Base-by-base conservation (phyloP, 2,113 vertebrate species). In the Cettia cetti region DNA sequence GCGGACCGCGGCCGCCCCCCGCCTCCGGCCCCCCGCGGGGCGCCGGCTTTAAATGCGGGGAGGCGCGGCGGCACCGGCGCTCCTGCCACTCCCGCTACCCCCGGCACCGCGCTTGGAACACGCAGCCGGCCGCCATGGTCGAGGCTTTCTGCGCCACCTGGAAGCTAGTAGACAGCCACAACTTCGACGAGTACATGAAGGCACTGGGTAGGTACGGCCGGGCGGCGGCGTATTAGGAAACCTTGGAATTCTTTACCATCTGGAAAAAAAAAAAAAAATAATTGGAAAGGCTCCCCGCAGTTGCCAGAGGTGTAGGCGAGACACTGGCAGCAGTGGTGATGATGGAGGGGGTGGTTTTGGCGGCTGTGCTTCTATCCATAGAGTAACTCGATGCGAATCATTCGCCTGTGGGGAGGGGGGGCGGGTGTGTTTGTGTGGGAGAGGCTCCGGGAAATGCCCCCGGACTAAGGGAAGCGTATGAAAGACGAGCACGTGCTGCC, bases 101-200 rank as follows among this genome's bases (percentile, higher is more conserved):
- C 0, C 10, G 6, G 27, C 7, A 22, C 13, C 2, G 45, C 0
- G 4, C 9, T 53, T 2, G 45, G 45, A 60, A 40, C 20, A 47
- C 45, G 13, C 9, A 45, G 76, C 17, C 59, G 63, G 75, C 85
- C 54, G 87, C 95, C 97, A 99, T 99, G 99, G 99, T 98, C 83
- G 99, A 99, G 66, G 98, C 98, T 92, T 99, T 99, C 97, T 99
- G 98, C 96, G 99, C 98, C 94, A 99, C 98, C 69, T 99, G 99
- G 99, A 99, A 99, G 92, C 97, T 99, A 97, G 98, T 98, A 13
- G 98, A 99, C 94, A 99, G 99, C 92, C 98, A 99, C 61, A 99
- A 99, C 86, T 99, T 99, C 74, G 99, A 99, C 72, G 99, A 99
- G 21, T 99, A 99, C 85, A 98, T 99, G 99, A 99, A 99, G 97